Evolutionary conservation across 2,797 vertebrate species (phyloP).

Genomic region (Mus caroli): DNA sequence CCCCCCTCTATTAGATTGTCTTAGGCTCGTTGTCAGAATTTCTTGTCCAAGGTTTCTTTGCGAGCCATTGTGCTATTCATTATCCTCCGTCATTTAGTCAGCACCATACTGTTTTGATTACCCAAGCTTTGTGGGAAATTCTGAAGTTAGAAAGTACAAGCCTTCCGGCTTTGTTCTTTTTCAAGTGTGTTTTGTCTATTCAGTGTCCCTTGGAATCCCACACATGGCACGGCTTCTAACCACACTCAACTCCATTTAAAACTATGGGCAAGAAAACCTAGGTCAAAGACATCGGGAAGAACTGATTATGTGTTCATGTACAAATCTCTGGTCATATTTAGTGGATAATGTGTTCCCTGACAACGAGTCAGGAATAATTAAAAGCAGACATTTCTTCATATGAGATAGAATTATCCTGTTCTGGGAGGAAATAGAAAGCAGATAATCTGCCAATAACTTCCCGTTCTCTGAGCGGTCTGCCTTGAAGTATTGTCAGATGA

Average conservation of each 20-base stretch:
- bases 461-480: background rate
- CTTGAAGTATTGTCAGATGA: background rate
- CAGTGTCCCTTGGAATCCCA: background rate
- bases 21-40: background rate
- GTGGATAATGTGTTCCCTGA: background rate
- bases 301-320: conserved; percentile 17
- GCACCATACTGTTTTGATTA: background rate
- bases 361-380: conserved; percentile 23
- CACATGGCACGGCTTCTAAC: background rate
- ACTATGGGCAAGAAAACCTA: background rate
- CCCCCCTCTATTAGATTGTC: background rate
- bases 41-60: background rate
- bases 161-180: background rate
- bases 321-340: conserved; percentile 38
- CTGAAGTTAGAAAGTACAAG: background rate
- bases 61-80: background rate
- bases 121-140: background rate
- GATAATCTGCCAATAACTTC: background rate
- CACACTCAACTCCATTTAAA: conserved; percentile 48
- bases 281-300: background rate
- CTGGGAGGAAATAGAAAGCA: background rate
- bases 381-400: background rate
- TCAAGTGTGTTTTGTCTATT: conserved; percentile 9
- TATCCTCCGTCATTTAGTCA: background rate
- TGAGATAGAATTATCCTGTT: background rate